Evolutionary conservation across 2,113 vertebrate genomes (phyloP).

Genomic region (Pachypanchax playfairii): DNA sequence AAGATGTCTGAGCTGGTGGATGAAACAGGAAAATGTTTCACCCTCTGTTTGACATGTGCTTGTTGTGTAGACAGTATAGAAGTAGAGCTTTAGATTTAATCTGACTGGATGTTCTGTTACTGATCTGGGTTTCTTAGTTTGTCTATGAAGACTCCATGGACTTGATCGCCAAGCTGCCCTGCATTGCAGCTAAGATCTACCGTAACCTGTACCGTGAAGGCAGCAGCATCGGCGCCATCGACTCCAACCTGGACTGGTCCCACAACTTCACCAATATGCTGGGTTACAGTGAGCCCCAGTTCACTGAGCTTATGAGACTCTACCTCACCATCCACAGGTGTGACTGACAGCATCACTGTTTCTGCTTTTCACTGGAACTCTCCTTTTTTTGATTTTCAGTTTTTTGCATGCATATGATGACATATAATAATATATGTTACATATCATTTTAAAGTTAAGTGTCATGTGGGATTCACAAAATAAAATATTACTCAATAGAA

Average conservation of each 20-base stretch:
- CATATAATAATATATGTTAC: too few species aligned
- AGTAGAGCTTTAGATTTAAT: background rate
- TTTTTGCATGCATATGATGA: too few species aligned
- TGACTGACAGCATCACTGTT: background rate
- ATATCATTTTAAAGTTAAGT: too few species aligned
- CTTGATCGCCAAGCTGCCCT: conserved; percentile 95
- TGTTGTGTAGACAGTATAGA: background rate
- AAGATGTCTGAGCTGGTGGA: background rate
- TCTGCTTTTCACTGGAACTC: too few species aligned
- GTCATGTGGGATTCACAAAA: background rate
- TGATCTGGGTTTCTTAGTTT: conserved; percentile 74
- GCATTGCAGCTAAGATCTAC: conserved; percentile 97
- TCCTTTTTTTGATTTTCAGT: too few species aligned
- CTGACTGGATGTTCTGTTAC: background rate
- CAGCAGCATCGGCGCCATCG: conserved; percentile 96
- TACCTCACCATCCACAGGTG: conserved; percentile 99
- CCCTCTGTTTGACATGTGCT: background rate
- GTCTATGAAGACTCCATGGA: conserved; percentile 97
- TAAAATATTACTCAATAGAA: too few species aligned
- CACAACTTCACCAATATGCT: conserved; percentile 98
- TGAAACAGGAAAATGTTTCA: too few species aligned
- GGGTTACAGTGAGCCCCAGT: conserved; percentile 90
- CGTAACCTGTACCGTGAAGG: conserved; percentile 95
- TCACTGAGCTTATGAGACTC: conserved; percentile 96
- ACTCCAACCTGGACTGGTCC: conserved; percentile 95